Evolutionary conservation across 2,113 vertebrate species (phyloP).

Genomic region (Oryzias celebensis): DNA sequence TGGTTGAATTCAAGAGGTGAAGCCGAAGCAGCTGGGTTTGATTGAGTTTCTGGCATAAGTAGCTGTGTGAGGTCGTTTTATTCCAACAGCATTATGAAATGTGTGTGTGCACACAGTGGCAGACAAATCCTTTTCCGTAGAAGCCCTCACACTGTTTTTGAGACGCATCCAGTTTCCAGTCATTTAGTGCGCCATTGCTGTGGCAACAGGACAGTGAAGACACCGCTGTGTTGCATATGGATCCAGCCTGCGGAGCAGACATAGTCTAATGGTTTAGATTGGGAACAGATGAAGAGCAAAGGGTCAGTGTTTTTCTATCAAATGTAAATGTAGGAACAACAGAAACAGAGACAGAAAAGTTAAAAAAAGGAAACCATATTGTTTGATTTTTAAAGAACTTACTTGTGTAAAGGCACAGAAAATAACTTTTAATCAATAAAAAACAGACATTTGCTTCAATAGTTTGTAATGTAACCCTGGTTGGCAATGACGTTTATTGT

Average conservation of each 20-base stretch:
- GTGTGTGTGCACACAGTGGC: slow-evolving; percentile 18
- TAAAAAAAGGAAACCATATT: neutral
- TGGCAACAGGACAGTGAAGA: slow-evolving; percentile 22
- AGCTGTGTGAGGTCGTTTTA: neutral
- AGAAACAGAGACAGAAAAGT: neutral
- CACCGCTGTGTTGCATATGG: slow-evolving; percentile 27
- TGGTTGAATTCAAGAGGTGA: neutral
- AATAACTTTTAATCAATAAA: too few relatives aligned
- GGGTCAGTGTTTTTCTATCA: neutral
- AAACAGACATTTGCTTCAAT: too few relatives aligned
- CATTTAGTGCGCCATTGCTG: slow-evolving; percentile 12
- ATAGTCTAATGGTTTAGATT: slow-evolving; percentile 7
- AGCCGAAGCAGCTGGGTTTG: slow-evolving; percentile 26
- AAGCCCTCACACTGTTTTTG: slow-evolving; percentile 48
- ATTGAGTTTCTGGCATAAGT: slow-evolving; percentile 1
- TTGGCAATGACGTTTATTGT: too few relatives aligned
- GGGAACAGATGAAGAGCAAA: slow-evolving; percentile 13
- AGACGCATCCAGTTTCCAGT: slow-evolving; percentile 36
- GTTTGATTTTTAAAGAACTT: too few relatives aligned
- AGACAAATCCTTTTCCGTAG: slow-evolving; percentile 42
- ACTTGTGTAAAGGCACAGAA: too few relatives aligned
- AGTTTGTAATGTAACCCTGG: too few relatives aligned
- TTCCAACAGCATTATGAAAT: slow-evolving; percentile 10
- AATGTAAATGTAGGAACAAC: neutral
- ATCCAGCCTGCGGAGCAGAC: slow-evolving; percentile 17